Conservation (phyloP, 2,113 vertebrate species). For the Alligator mississippiensis region DNA sequence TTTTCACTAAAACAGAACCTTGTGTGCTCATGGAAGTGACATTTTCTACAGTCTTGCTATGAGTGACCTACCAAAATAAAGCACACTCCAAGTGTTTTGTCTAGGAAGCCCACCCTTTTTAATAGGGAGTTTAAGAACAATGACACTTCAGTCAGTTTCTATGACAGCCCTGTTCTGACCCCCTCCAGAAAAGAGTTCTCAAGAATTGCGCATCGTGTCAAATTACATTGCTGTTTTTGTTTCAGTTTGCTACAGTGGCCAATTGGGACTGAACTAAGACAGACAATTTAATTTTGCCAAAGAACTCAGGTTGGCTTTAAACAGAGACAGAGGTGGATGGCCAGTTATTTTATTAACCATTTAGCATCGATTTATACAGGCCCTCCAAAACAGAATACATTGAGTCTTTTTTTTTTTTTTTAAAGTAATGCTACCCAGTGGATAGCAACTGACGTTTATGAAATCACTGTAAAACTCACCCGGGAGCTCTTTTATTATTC, state of each 20-base stretch:
- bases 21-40: neutral
- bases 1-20: neutral
- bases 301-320: neutral
- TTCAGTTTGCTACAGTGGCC: slow-evolving; percentile 29
- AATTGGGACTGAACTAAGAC: slow-evolving; percentile 23
- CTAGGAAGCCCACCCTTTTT: neutral
- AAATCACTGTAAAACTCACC: neutral
- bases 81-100: neutral
- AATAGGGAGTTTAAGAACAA: neutral
- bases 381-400: neutral
- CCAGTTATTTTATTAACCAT: neutral
- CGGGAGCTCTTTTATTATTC: neutral
- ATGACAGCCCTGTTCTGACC: neutral
- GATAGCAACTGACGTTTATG: neutral
- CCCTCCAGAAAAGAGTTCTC: slow-evolving; percentile 8
- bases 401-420: neutral
- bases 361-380: neutral
- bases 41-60: neutral
- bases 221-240: slow-evolving; percentile 19
- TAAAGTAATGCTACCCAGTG: neutral
- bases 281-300: slow-evolving; percentile 15
- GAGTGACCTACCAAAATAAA: neutral
- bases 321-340: neutral
- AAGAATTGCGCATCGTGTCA: neutral
- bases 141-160: neutral